Percentiles rank a stretch among this genome's conserved stretches.
phyloP scores from a whole-genome alignment of 2,888 invertebrate species.

The Agrotis ipsilon region DNA sequence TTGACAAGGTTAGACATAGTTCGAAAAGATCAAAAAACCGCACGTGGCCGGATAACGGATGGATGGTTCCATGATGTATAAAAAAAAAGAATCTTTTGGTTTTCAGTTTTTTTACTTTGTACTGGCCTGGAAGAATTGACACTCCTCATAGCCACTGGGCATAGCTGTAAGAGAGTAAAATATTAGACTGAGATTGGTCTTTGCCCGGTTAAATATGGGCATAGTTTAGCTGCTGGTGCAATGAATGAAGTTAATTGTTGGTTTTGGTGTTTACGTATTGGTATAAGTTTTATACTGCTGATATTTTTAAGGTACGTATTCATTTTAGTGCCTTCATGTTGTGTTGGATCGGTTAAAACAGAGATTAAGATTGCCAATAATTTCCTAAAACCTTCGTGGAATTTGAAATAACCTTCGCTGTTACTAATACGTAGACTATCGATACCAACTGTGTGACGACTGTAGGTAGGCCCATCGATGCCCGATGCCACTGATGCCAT shows the following conservation, averaged over 20 bases:
- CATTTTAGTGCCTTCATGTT: too few species aligned
- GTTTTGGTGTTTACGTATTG: not conserved
- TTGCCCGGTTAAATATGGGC: not conserved
- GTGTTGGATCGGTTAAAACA: not conserved
- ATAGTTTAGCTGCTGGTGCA: not conserved
- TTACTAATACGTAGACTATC: not conserved
- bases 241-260: not conserved
- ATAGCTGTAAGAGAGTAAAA: conserved; percentile 13
- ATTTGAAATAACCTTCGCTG: not conserved
- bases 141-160: conserved; percentile 27
- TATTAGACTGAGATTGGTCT: conserved; percentile 6
- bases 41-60: too few species aligned
- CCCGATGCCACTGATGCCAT: too few species aligned
- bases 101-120: too few species aligned
- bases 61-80: too few species aligned
- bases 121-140: conserved; percentile 21
- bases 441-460: too few species aligned
- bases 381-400: too few species aligned
- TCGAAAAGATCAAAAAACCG: not conserved
- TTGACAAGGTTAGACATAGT: not conserved
- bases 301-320: not conserved
- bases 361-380: not conserved
- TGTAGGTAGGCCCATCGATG: too few species aligned
- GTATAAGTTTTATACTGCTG: not conserved
- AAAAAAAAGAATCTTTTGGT: too few species aligned